Conservation (phyloP, 2,113 vertebrate species). For the Trochalopteron elliotii region DNA sequence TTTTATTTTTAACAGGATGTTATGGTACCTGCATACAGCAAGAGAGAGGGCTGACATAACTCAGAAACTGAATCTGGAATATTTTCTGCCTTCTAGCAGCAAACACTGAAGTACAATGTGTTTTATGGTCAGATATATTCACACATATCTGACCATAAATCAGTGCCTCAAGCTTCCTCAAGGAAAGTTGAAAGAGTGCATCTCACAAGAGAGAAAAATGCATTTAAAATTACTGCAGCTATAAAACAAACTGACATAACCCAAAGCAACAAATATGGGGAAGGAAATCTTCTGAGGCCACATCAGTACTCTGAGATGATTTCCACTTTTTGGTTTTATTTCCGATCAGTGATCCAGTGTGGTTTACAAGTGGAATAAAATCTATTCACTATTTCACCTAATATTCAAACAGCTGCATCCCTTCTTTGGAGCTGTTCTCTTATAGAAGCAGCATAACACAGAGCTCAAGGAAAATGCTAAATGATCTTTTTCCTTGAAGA, state of each 20-base stretch:
- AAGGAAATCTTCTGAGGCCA: slow-evolving; percentile 38
- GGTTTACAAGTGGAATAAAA: slow-evolving; percentile 56
- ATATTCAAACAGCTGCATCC: background rate
- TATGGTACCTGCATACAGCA: background rate
- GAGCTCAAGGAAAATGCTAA: background rate
- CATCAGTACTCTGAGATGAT: slow-evolving; percentile 49
- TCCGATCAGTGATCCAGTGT: slow-evolving; percentile 52
- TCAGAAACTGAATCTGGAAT: slow-evolving; percentile 9
- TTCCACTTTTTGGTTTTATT: slow-evolving; percentile 67
- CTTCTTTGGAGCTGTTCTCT: background rate
- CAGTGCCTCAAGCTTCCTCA: slow-evolving; percentile 64
- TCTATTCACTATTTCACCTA: slow-evolving; percentile 17
- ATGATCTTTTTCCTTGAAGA: background rate
- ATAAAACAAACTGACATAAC: slow-evolving; percentile 75
- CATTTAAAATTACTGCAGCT: slow-evolving; percentile 72
- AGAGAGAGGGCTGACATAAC: background rate
- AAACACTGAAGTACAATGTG: slow-evolving; percentile 30
- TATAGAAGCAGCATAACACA: background rate
- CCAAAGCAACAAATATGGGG: slow-evolving; percentile 66
- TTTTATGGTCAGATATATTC: slow-evolving; percentile 58
- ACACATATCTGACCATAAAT: slow-evolving; percentile 62
- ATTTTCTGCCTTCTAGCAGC: slow-evolving; percentile 16
- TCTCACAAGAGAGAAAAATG: slow-evolving; percentile 69
- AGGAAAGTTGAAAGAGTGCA: slow-evolving; percentile 73
- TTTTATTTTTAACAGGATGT: background rate